Percentiles rank a stretch among this genome's conserved stretches.
These are phyloP conservation scores for Aelia acuminata DNA, from an alignment of 2,888 invertebrate species.

Conservation along the genomic window DNA sequence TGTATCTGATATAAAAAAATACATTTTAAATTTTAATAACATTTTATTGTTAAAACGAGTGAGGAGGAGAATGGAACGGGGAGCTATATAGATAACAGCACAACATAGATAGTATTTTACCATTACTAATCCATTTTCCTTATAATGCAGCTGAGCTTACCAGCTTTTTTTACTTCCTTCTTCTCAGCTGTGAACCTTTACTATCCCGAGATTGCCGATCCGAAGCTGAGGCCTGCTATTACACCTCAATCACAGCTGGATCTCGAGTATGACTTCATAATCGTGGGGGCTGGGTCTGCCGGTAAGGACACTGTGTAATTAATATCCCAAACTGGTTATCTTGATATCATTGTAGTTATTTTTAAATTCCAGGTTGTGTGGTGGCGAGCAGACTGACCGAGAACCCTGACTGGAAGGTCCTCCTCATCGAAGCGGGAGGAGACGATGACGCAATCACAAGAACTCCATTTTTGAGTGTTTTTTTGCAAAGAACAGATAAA, in stretches of 20 bases:
- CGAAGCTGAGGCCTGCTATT: neutral
- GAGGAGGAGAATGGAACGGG: too few species aligned
- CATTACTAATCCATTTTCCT: too few species aligned
- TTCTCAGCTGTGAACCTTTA: neutral
- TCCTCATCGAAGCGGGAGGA: constrained; percentile 57
- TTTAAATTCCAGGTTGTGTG: constrained; percentile 34
- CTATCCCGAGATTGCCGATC: neutral
- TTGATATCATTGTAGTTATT: neutral
- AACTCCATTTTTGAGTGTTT: constrained; percentile 1
- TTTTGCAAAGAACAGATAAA: constrained; percentile 1
- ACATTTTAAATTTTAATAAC: too few species aligned
- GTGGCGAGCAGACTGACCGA: constrained; percentile 51
- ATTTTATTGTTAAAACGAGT: too few species aligned
- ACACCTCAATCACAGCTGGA: constrained; percentile 13
- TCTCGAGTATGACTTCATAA: constrained; percentile 27
- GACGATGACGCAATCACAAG: constrained; percentile 54
- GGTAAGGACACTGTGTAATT: neutral
- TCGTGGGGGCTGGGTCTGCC: constrained; percentile 52
- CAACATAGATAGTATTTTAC: too few species aligned
- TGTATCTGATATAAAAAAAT: too few species aligned
- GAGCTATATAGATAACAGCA: too few species aligned
- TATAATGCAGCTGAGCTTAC: neutral
- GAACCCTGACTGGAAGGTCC: constrained; percentile 50
- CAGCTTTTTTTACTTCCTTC: neutral
- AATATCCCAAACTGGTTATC: neutral